Evolutionary conservation across 2,888 invertebrate genomes (phyloP), one percentile per base, ranked within the genome.

Genomic region (Ochlodes sylvanus): DNA sequence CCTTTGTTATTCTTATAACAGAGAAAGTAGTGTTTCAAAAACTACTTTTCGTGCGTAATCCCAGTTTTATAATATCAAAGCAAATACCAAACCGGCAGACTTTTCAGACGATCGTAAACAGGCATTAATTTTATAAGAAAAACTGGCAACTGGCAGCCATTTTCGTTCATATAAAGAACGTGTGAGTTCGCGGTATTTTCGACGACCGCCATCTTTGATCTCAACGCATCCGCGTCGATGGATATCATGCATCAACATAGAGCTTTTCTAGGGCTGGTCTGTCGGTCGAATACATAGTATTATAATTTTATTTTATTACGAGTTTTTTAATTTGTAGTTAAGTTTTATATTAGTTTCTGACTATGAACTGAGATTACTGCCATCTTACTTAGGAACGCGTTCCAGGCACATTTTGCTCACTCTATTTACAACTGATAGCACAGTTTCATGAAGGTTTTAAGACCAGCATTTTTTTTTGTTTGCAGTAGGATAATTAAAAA

Each of bases 161-260:
- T 65, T 65, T 65, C 57, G 50, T 65, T 38, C 21, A 50, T 65
- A 50, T 50, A 64, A 57, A 65, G 47, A 58, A 65, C 64, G 50
- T 21, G 58, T 32, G 58, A 65, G 65, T 65, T 65, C 65, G 65
- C 65, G 58, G 65, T 65, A 65, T 65, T 65, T 65, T 65, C 21
- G 65, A 21, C 47, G 58, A 41, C 44, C 38, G 58, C 65, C 58
- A 65, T 65, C 65, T 65, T 65, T 65, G 65, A 65, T 65, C 65
- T 65, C 58, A 52, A 27, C 34, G 52, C 65, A 65, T 65, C 47
- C 65, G 65, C 41, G 65, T 65, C 52, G 58, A 65, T 65, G 52
- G 65, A 65, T 65, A 65, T 65, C 65, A 32, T 65, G 65, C 65
- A 65, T 65, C 65, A 65, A 65, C 58, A 52, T 50, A 50, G 52